Evolutionary conservation across 2,113 vertebrate genomes (phyloP).

Genomic region (Ivindomyrus marchei): DNA sequence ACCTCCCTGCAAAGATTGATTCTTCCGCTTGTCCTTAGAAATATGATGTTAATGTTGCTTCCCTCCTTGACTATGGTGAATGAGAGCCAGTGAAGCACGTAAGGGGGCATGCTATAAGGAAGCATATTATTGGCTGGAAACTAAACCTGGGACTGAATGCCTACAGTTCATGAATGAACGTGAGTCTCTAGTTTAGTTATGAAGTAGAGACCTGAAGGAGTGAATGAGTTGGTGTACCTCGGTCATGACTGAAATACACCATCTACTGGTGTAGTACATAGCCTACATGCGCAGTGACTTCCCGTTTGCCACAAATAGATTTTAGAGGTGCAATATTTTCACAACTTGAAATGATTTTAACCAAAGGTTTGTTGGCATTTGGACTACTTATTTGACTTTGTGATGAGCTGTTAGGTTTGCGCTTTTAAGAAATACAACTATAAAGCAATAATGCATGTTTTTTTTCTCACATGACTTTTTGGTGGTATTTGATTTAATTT

Average conservation of each 20-base stretch:
- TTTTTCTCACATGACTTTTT: not conserved
- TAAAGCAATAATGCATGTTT: not conserved
- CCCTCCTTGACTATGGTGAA: not conserved
- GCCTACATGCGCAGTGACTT: not conserved
- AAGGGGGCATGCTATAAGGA: not conserved
- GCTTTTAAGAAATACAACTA: not conserved
- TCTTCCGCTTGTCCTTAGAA: not conserved
- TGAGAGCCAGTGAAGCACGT: too few species aligned
- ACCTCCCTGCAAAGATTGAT: not conserved
- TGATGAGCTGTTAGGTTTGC: not conserved
- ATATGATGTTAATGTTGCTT: not conserved
- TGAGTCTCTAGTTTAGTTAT: not conserved
- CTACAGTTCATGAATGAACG: not conserved
- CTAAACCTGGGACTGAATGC: not conserved
- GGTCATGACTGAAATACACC: not conserved
- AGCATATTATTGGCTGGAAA: not conserved
- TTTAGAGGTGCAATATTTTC: not conserved
- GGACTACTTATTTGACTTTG: not conserved
- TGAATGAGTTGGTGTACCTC: not conserved
- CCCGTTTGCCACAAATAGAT: not conserved
- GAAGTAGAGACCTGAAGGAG: not conserved
- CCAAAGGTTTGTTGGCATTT: not conserved
- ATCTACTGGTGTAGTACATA: not conserved
- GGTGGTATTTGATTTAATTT: not conserved
- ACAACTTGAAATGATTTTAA: not conserved